Base-by-base conservation (phyloP, 2,797 vertebrate genomes). In the Carapus acus region DNA sequence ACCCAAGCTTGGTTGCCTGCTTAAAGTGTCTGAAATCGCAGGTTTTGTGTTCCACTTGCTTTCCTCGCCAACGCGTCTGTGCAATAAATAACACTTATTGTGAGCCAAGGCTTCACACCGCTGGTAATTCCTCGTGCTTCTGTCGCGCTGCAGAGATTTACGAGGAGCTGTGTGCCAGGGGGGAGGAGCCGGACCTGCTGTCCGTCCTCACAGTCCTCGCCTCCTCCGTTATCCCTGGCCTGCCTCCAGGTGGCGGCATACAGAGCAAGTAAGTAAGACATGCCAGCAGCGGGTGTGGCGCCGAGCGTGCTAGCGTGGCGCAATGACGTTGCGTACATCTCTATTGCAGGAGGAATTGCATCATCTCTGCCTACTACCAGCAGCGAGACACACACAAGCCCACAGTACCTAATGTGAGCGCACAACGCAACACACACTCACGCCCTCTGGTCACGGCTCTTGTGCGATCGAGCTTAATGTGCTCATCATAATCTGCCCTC, bases 191-290 rank as follows among this genome's bases (percentile, higher is more conserved):
- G 34, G 88, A 88, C 69, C 82, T 92, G 43, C 76, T 89, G 37
- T 76, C 83, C 1, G 81, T 91, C 58, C 89, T 92, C 69, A 89
- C 85, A 3, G 73, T 85, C 43, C 78, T 92, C 39, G 88, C 86
- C 3, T 86, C 87, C 7, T 82, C 82, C 15, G 68, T 73, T 38
- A 91, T 91, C 41, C 90, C 84, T 1, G 87, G 87, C 23, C 70
- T 92, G 47, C 92, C 90, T 73, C 88, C 88, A 53, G 90, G 90
- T 43, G 90, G 90, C 56, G 91, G 90, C 40, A 85, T 93, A 63
- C 86, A 89, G 74, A 90, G 90, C 90, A 85, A 88, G 84, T 91
- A 76, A 82, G 87, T n/a, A n/a, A 52, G 9, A 36, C 31, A 8
- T 7, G 21, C 31, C 43, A 19, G 16, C 7, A 43, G 16, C 31